Evolutionary conservation across 2,888 invertebrate genomes (phyloP).

Genomic region (Andrena minutula): DNA sequence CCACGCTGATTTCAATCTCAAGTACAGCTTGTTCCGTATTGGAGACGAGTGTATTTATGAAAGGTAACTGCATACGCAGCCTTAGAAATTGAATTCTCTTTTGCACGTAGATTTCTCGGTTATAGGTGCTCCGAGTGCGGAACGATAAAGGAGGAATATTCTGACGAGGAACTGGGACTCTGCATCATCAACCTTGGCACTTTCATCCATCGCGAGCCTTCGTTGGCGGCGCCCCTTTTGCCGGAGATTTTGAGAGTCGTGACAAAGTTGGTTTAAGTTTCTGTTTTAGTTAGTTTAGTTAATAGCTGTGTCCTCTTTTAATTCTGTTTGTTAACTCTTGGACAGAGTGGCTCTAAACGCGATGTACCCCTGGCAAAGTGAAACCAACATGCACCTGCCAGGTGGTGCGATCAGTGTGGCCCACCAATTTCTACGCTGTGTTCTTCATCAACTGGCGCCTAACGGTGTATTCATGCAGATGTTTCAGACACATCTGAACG

Average conservation of each 20-base stretch:
- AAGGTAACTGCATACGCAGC: conserved; percentile 84
- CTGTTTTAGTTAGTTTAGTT: neutral
- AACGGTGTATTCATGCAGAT: conserved; percentile 98
- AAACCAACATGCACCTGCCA: conserved; percentile 94
- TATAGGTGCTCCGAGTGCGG: conserved; percentile 95
- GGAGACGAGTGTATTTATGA: conserved; percentile 91
- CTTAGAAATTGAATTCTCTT: neutral
- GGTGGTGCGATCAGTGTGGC: conserved; percentile 98
- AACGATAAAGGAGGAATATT: conserved; percentile 94
- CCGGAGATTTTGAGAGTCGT: conserved; percentile 96
- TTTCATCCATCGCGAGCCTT: conserved; percentile 98
- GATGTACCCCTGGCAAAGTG: conserved; percentile 95
- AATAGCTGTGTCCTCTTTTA: neutral
- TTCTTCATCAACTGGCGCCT: conserved; percentile 97
- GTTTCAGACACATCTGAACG: conserved; percentile 95
- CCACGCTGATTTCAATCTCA: conserved; percentile 86
- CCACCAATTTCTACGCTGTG: conserved; percentile 98
- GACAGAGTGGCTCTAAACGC: conserved; percentile 91
- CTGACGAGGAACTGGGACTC: conserved; percentile 98
- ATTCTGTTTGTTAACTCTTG: neutral
- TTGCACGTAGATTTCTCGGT: too few relatives aligned
- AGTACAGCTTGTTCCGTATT: conserved; percentile 88
- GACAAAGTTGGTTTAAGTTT: conserved; percentile 89
- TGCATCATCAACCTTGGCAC: conserved; percentile 97
- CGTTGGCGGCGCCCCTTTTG: conserved; percentile 96